Conservation (phyloP, 2,888 invertebrate genomes). For the Thecophora atra region DNA sequence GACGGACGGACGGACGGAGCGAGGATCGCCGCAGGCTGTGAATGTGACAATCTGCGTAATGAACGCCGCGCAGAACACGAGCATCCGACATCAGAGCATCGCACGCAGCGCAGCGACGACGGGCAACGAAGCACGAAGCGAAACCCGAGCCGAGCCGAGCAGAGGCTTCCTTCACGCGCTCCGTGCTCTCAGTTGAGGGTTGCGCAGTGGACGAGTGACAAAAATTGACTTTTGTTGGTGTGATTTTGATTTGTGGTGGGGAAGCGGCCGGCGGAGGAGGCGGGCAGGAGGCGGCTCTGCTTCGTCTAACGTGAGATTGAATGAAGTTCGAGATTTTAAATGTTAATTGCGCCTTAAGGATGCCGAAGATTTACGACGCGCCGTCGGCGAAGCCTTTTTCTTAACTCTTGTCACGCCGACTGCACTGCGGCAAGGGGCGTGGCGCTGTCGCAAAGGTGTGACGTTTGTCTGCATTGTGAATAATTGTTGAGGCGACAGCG, state of each 20-base stretch:
- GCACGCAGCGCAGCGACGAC: conserved; percentile 6
- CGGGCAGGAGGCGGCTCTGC: background rate
- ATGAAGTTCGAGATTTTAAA: background rate
- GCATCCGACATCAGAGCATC: background rate
- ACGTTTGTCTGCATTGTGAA: conserved; percentile 43
- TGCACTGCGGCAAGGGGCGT: background rate
- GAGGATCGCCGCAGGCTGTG: conserved; percentile 16
- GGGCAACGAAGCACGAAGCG: conserved; percentile 26
- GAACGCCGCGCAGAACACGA: conserved; percentile 18
- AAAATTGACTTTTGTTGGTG: background rate
- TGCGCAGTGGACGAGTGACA: conserved; percentile 12
- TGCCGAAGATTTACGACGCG: too few relatives aligned
- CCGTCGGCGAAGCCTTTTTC: too few relatives aligned
- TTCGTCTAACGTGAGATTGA: background rate
- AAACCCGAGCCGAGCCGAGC: background rate
- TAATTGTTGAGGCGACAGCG: conserved; percentile 42
- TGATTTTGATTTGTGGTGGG: conserved; percentile 5
- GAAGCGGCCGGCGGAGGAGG: background rate
- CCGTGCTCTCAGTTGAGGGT: background rate
- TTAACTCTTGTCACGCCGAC: background rate
- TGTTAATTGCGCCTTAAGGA: background rate
- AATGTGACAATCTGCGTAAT: conserved; percentile 33
- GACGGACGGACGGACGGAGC: too few relatives aligned
- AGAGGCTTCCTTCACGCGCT: background rate
- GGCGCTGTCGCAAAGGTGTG: conserved; percentile 41